Evolutionary conservation across 2,113 vertebrate genomes (phyloP).

Genomic region (Dipodomys stephensi): DNA sequence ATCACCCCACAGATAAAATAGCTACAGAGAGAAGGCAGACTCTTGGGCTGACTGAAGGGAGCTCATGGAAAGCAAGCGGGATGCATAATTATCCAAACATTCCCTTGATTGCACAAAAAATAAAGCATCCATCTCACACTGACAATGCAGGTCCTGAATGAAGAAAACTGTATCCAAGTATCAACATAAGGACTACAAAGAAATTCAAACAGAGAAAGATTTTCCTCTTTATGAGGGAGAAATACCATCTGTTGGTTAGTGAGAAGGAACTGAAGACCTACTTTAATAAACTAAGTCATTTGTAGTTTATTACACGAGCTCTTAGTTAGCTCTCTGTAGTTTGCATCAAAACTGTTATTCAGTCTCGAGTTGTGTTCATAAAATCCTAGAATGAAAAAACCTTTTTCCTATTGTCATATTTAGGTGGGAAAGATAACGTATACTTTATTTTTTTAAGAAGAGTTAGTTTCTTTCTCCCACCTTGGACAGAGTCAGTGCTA

Average conservation of each 20-base stretch:
- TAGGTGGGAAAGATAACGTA: neutral
- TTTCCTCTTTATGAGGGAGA: neutral
- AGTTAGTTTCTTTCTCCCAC: neutral
- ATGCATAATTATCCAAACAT: accelerated
- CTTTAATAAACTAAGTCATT: neutral
- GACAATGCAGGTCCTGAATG: neutral
- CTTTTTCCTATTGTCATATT: neutral
- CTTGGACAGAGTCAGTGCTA: neutral
- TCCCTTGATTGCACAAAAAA: neutral
- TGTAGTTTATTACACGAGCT: neutral
- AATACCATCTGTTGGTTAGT: neutral
- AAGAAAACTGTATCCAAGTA: neutral
- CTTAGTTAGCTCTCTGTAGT: neutral
- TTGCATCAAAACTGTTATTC: neutral
- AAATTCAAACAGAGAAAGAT: neutral
- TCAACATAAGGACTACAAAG: neutral
- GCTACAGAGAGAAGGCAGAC: neutral
- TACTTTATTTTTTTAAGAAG: neutral
- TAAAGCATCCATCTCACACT: neutral
- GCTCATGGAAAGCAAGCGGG: neutral
- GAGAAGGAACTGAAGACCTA: neutral
- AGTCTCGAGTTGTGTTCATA: neutral
- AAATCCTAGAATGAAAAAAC: neutral
- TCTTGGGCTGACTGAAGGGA: neutral
- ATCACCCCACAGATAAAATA: neutral